Evolutionary conservation across 1,140 invertebrate species (phyloP).

Genomic region (Dendrolimus kikuchii): DNA sequence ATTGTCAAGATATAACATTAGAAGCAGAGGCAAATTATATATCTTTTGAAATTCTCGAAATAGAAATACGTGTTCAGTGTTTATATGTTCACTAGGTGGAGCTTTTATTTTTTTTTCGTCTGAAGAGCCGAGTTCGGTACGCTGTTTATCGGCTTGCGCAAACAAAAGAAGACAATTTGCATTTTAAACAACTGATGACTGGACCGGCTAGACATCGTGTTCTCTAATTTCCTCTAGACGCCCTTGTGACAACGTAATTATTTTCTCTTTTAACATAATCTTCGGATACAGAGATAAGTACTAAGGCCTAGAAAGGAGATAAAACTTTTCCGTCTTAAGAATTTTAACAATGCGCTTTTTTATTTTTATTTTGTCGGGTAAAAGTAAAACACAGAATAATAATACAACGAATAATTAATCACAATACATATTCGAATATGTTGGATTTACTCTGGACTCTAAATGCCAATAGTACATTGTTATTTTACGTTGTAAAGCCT

Average conservation of each 20-base stretch:
- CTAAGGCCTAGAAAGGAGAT: slow-evolving; percentile 28
- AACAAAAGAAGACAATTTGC: slow-evolving; percentile 64
- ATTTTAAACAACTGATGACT: slow-evolving; percentile 65
- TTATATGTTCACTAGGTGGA: too few relatives aligned
- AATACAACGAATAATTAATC: too few relatives aligned
- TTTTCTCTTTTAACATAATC: slow-evolving; percentile 27
- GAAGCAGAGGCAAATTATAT: slow-evolving; percentile 4
- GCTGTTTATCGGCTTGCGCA: slow-evolving; percentile 36
- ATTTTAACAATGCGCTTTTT: slow-evolving; percentile 3
- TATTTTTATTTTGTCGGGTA: slow-evolving; percentile 5
- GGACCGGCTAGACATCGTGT: slow-evolving; percentile 27
- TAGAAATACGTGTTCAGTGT: too few relatives aligned
- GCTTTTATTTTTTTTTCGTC: slow-evolving; percentile 11
- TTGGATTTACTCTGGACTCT: too few relatives aligned
- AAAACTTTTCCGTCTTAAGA: slow-evolving; percentile 23
- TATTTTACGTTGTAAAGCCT: too few relatives aligned
- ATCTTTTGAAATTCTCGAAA: slow-evolving; percentile 13
- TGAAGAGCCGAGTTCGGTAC: slow-evolving; percentile 8
- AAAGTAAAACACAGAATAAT: too few relatives aligned
- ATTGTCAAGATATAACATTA: slow-evolving; percentile 3
- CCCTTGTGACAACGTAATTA: slow-evolving; percentile 33
- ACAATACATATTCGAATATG: too few relatives aligned
- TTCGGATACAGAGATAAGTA: slow-evolving; percentile 34
- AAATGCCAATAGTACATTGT: too few relatives aligned
- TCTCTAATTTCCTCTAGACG: slow-evolving; percentile 38